These are phyloP conservation scores for Natator depressus DNA, from an alignment of 2,113 vertebrate species.

Conservation along the genomic window DNA sequence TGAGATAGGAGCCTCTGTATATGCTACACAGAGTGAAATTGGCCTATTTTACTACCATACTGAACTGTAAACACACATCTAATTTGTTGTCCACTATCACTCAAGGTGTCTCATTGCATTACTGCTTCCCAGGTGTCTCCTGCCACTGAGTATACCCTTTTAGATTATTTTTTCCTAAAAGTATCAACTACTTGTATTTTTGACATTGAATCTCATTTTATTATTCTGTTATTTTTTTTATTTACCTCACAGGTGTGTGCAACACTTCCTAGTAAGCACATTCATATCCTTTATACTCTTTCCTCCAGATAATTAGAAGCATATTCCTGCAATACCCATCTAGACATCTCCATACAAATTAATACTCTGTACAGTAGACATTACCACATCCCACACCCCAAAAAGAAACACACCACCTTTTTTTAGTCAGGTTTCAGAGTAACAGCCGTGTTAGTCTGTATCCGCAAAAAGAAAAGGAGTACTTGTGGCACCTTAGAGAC, in stretches of 20 bases:
- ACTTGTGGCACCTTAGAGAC: too few relatives aligned
- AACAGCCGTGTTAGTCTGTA: too few relatives aligned
- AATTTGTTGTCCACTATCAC: not conserved
- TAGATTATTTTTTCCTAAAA: not conserved
- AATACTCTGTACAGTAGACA: not conserved
- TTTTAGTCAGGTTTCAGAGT: too few relatives aligned
- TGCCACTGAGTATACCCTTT: conserved; percentile 8
- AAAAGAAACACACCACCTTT: too few relatives aligned
- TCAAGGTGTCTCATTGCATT: not conserved
- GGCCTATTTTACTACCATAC: not conserved
- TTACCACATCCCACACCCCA: too few relatives aligned
- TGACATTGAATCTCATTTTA: not conserved
- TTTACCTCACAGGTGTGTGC: not conserved
- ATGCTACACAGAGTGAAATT: conserved; percentile 22
- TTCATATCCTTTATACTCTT: not conserved
- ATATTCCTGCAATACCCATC: not conserved
- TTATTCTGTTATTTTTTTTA: not conserved
- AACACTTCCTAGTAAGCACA: not conserved
- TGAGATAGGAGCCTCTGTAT: not conserved
- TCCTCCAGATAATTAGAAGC: not conserved
- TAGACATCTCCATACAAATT: not conserved
- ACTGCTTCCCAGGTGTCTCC: not conserved
- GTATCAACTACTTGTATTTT: too few relatives aligned
- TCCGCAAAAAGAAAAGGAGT: too few relatives aligned
- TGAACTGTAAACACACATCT: not conserved